phyloP scores from a whole-genome alignment of 2,888 invertebrate genomes.

The Ophion obscuratus region DNA sequence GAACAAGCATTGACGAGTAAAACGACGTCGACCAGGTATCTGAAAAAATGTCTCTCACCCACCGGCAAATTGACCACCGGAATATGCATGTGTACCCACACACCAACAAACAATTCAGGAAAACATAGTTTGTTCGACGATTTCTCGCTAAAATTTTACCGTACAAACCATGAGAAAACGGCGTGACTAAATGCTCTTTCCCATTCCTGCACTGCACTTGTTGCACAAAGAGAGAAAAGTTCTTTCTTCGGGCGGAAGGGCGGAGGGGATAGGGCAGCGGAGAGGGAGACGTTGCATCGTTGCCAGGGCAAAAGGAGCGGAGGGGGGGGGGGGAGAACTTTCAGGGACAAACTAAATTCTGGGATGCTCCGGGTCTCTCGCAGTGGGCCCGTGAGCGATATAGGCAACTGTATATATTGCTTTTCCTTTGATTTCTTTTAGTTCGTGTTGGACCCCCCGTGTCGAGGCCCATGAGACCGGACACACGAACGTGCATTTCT shows the following conservation, averaged over 20 bases:
- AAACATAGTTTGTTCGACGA: constrained; percentile 61
- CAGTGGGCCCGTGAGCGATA: constrained; percentile 33
- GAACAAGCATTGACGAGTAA: neutral
- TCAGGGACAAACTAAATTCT: constrained; percentile 69
- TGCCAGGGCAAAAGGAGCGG: neutral
- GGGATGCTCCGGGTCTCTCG: constrained; percentile 54
- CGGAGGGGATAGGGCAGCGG: neutral
- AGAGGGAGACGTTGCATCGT: constrained; percentile 12
- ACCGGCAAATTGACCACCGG: neutral
- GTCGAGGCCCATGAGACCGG: constrained; percentile 71
- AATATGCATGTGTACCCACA: neutral
- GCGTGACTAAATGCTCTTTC: constrained; percentile 58
- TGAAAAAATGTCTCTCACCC: neutral
- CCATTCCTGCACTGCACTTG: constrained; percentile 69
- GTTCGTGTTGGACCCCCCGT: constrained; percentile 70
- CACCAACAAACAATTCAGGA: neutral
- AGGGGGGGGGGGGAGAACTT: constrained; percentile 2
- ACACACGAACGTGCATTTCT: constrained; percentile 75
- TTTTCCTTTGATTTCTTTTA: constrained; percentile 72
- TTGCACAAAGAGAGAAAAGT: constrained; percentile 70
- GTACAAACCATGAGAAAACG: constrained; percentile 56
- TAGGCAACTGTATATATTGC: constrained; percentile 5
- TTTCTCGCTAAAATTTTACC: constrained; percentile 67
- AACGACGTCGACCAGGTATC: constrained; percentile 13
- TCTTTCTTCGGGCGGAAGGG: neutral